Base-by-base conservation (phyloP, 2,888 invertebrate genomes). In the Cotesia congregata region DNA sequence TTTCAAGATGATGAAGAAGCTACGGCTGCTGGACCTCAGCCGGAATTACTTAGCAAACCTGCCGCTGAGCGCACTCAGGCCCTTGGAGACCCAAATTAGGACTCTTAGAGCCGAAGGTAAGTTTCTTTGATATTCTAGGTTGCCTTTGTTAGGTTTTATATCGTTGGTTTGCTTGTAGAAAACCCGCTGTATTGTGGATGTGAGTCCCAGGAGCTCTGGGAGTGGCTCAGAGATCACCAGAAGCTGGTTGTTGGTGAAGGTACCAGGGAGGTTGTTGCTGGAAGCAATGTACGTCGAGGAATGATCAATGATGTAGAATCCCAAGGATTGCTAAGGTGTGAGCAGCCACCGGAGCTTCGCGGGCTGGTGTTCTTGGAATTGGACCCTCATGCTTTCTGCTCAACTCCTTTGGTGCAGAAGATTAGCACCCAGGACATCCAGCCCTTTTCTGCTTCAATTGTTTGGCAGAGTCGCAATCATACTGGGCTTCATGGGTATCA, bases 131-230 rank as follows among this genome's bases (percentile, higher is more conserved):
- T 30, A 30, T 30, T 30, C 30, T 3, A 17, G 17, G 17, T 17
- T 17, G 17, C 3, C 30, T 30, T 30, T 30, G 30, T 3, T 30
- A 38, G 17, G 7, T 15, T 65, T 65, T 7, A 65, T 12, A 65
- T 12, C 7, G 30, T 6, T 38, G 50, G 50, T 50, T 71, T 41
- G 80, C 79, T 85, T 84, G 69, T 92, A 96, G 97, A 95, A 87
- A 97, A 97, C 90, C 97, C 97, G 67, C 91, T 97, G 83, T 94
- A 94, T 80, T 98, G 97, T 90, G 95, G 94, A 86, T 98, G 97
- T 89, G 96, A 97, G 88, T 94, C 96, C 78, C 95, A 96, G 90
- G 95, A 96, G 88, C 92, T 97, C 69, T 97, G 97, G 96, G 95
- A 95, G 90, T 98, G 97, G 97, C 92, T 97, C 87, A 92, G 95